Evolutionary conservation across 1,140 invertebrate species (phyloP), one percentile per base, ranked within the genome.

Genomic region (Sycobia sp.): DNA sequence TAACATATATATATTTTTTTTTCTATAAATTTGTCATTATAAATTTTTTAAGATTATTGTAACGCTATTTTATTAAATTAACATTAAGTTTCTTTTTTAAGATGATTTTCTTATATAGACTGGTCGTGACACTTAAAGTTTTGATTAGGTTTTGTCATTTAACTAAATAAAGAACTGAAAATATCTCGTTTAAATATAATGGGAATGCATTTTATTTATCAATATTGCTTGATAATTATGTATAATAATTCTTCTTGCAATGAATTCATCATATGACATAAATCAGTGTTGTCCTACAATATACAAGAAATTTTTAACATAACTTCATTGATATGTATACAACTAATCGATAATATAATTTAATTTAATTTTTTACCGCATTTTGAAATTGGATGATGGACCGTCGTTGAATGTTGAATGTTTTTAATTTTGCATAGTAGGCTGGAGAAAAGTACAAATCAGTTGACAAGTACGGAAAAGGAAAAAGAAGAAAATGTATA

Each of bases 171-270:
- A n/a, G n/a, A n/a, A n/a, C n/a, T n/a, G n/a, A n/a, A n/a, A n/a
- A n/a, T n/a, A n/a, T n/a, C n/a, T n/a, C n/a, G n/a, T n/a, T n/a
- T n/a, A n/a, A n/a, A n/a, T n/a, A n/a, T n/a, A n/a, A n/a, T n/a
- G n/a, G n/a, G n/a, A n/a, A n/a, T n/a, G n/a, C n/a, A n/a, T n/a
- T n/a, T n/a, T n/a, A n/a, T n/a, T n/a, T n/a, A n/a, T n/a, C n/a
- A n/a, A n/a, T n/a, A n/a, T n/a, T 62, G 60, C 32, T 38, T 32
- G 22, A 43, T 54, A 62, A 46, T 44, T 62, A 46, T 54, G 25
- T 54, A 11, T 38, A 53, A 27, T 27, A 44, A n/a, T n/a, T n/a
- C n/a, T n/a, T n/a, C n/a, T n/a, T n/a, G n/a, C n/a, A n/a, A n/a
- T n/a, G n/a, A n/a, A n/a, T n/a, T n/a, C n/a, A n/a, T n/a, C n/a